Base-by-base conservation (phyloP, 2,797 vertebrate species). In the Menidia menidia region DNA sequence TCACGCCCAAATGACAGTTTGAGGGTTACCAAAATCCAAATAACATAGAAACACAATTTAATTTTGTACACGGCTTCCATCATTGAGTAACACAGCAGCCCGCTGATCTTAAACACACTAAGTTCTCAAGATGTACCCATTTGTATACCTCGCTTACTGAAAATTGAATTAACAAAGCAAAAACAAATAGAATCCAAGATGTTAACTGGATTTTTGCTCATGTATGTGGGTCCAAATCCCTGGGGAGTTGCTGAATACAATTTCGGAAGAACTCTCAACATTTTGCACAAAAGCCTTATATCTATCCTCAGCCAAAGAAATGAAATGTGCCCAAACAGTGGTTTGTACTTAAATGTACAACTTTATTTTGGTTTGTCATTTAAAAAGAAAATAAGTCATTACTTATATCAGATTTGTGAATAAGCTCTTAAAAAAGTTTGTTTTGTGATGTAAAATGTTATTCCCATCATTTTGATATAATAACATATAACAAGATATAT, bases 121-220 rank as follows among this genome's bases (percentile, higher is more conserved):
- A 5, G 2, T 44, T 64, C 52, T 32, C 55, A 41, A 15, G 2
- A 4, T 30, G 33, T 39, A 53, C 79, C 80, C 51, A 25, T 59
- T 85, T 85, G 82, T 68, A 77, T 78, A 78, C 58, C 73, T 71
- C 31, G 51, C 64, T 72, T 33, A 45, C 56, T 60, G 45, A 62
- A 60, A 16, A 72, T 30, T 5, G 25, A 25, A 43, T 45, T 33
- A 43, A 32, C 30, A 39, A 48, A 59, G 31, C 16, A 4, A 57
- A 73, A 58, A 41, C n/a, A 71, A 63, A 44, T 19, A 62, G 35
- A 32, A 19, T 18, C 51, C 25, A 53, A 47, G 60, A 71, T 13
- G 31, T 4, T 18, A 43, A 71, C 60, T 77, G 60, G 11, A 68
- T 13, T 45, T 60, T 32, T 71, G 65, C 69, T 61, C 16, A 42